Evolutionary conservation across 2,113 vertebrate genomes (phyloP).

Genomic region (Boleophthalmus pectinirostris): DNA sequence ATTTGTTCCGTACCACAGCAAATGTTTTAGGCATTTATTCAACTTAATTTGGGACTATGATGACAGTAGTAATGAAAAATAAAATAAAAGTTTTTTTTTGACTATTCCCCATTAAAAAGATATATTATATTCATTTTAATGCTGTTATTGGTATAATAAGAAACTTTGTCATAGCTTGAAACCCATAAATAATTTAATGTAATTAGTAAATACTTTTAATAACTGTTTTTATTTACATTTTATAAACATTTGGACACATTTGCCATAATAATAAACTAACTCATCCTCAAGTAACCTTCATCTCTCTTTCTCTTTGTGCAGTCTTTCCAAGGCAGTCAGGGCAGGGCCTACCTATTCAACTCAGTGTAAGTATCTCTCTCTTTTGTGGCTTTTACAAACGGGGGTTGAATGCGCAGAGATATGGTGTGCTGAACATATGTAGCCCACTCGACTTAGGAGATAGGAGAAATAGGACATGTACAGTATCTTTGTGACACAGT

Average conservation of each 20-base stretch:
- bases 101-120: too few relatives aligned
- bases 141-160: too few relatives aligned
- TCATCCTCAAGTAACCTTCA: slow-evolving; percentile 9
- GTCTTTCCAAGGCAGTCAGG: slow-evolving; percentile 96
- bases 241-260: neutral
- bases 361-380: slow-evolving; percentile 85
- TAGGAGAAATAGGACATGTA: slow-evolving; percentile 9
- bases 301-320: slow-evolving; percentile 59
- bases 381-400: slow-evolving; percentile 5
- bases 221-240: too few relatives aligned
- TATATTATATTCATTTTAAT: too few relatives aligned
- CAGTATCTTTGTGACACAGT: neutral
- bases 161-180: too few relatives aligned
- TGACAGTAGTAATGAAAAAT: too few relatives aligned
- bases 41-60: too few relatives aligned
- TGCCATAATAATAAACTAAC: neutral
- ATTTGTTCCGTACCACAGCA: too few relatives aligned
- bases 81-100: too few relatives aligned
- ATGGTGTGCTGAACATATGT: neutral
- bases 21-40: too few relatives aligned
- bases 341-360: slow-evolving; percentile 94
- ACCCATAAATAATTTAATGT: too few relatives aligned
- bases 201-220: too few relatives aligned
- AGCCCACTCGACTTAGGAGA: slow-evolving; percentile 8
- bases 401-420: neutral